Evolutionary conservation across 2,113 vertebrate genomes (phyloP).

Genomic region (Hippopotamus amphibius): DNA sequence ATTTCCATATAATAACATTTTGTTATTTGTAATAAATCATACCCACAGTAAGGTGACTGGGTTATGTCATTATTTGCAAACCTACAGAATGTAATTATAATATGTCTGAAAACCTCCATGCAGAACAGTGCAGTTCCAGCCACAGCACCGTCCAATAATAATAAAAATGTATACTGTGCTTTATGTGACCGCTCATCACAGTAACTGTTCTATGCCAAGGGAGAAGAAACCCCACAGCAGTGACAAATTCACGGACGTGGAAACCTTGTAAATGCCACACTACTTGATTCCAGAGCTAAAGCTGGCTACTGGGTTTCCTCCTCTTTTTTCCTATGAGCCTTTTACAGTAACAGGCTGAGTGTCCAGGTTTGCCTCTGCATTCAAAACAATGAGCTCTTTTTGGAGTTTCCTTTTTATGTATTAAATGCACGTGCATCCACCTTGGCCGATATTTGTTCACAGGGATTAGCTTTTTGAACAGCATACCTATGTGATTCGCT

Average conservation of each 20-base stretch:
- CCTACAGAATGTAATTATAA: constrained; percentile 79
- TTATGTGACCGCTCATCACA: constrained; percentile 64
- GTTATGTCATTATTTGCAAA: constrained; percentile 83
- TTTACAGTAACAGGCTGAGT: not conserved
- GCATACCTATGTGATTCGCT: not conserved
- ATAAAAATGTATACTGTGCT: constrained; percentile 79
- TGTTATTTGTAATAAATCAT: constrained; percentile 84
- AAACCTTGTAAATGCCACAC: constrained; percentile 61
- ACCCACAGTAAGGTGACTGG: constrained; percentile 74
- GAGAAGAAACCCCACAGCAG: constrained; percentile 41
- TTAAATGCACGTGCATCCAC: fast-evolving
- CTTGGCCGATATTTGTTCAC: not conserved
- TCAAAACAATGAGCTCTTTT: not conserved
- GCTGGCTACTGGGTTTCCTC: not conserved
- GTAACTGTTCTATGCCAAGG: constrained; percentile 54
- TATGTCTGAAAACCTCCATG: constrained; percentile 68
- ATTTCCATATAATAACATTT: constrained; percentile 84
- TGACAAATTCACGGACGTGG: constrained; percentile 44
- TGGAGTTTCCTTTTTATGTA: not conserved
- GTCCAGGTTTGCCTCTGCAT: not conserved
- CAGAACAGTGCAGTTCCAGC: constrained; percentile 60
- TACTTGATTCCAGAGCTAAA: not conserved
- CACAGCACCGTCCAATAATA: constrained; percentile 59
- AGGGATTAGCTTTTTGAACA: not conserved
- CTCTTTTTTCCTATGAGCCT: not conserved